Evolutionary conservation across 92 coral and sea anemone species (phyloP), one percentile per base, ranked within the genome.

Genomic region (Zoanthus gigantus): DNA sequence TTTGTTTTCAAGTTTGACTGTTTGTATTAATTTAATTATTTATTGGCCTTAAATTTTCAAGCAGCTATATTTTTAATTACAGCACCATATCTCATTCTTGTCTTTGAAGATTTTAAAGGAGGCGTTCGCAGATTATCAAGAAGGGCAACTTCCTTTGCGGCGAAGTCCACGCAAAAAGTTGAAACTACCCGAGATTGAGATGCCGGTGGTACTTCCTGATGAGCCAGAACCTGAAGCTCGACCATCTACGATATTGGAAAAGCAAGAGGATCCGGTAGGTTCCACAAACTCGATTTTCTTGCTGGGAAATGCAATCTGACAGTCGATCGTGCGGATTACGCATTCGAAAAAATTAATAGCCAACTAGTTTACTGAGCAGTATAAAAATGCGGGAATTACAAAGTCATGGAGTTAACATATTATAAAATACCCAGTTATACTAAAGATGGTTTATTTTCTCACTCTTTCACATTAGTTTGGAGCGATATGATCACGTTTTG

Each of bases 91-190:
- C 73, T 50, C 52, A 23, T 23, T 7, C 32, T 28, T 66, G 71
- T n/a, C 34, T 66, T 66, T 66, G 30, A 66, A 66, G 71, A 66
- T 66, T 31, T 66, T 66, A n/a, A 66, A 66, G 71, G 71, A 66
- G 71, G 32, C 37, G 71, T 31, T 4, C 2, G 11, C 71, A 5
- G 71, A 66, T 29, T n/a, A 65, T 28, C n/a, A 28, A 29, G 72
- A 67, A 67, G 44, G 73, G 42, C 73, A 68, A 31, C 73, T 6
- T 28, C 73, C 45, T 29, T 68, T 68, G 73, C 73, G 16, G 73
- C 73, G 45, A 68, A 68, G 45, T 10, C 73, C 73, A 28, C 44
- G 73, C 32, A 68, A 68, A 23, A 68, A 68, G 45, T 68, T 68
- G 73, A 68, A 68, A 68, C 8, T 68, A 7, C 31, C 37, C 11